Evolutionary conservation across 92 coral and sea anemone species (phyloP).

Genomic region (Metridium senile): DNA sequence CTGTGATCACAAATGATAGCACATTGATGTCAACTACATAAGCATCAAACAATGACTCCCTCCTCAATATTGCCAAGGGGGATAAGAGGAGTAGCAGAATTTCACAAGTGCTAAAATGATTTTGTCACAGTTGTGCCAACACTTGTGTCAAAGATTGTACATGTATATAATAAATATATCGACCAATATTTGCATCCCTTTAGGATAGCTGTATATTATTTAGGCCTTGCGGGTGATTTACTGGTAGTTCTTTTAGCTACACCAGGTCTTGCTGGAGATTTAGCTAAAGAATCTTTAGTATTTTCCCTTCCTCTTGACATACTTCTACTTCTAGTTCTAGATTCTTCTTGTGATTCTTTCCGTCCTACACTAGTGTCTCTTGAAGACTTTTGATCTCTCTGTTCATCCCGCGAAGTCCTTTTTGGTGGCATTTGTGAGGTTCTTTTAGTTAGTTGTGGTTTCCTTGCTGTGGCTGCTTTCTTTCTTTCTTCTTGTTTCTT

Average conservation of each 20-base stretch:
- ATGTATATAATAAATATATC: too few species aligned
- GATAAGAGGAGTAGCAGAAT: too few species aligned
- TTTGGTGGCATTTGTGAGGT: conserved; percentile 63
- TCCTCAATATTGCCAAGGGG: too few species aligned
- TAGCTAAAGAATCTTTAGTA: conserved; percentile 52
- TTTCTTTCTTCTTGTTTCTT: conserved; percentile 82
- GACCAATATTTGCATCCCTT: too few species aligned
- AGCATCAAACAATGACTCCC: too few species aligned
- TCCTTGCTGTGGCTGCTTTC: conserved; percentile 72
- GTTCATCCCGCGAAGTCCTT: conserved; percentile 22
- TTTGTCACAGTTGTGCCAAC: too few species aligned
- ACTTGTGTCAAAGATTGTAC: too few species aligned
- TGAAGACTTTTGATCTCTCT: conserved; percentile 19
- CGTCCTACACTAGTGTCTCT: conserved; percentile 29
- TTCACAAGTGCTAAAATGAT: too few species aligned
- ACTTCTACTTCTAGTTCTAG: conserved; percentile 69
- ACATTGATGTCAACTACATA: too few species aligned
- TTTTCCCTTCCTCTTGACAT: conserved; percentile 70
- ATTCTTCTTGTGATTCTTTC: conserved; percentile 42
- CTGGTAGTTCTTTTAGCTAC: conserved; percentile 69
- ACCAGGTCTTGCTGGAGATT: conserved; percentile 84
- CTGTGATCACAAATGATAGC: too few species aligned
- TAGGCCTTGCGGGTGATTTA: conserved; percentile 39
- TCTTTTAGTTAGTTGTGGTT: conserved; percentile 57
- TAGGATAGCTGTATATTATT: too few species aligned